Base-by-base conservation (phyloP, 2,797 vertebrate species). In the Amazonetta brasiliensis region DNA sequence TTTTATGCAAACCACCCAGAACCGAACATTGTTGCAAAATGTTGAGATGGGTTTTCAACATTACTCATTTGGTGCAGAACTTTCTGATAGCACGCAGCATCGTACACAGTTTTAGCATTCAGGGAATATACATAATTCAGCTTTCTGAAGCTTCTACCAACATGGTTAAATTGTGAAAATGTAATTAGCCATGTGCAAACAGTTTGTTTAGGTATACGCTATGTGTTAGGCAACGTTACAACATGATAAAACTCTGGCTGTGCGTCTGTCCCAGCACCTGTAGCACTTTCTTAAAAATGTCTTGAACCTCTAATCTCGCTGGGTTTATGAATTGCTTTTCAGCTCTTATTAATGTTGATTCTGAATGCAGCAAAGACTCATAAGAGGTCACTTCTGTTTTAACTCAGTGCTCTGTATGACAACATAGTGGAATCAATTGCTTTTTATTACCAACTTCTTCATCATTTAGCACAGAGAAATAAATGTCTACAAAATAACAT, bases 1-100 rank as follows among this genome's bases (percentile, higher is more conserved):
- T 67, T 95, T 96, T 48, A 77, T 68, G 78, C 84, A 89, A 95
- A 89, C 74, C 60, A 84, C 72, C 76, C 59, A 81, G 90, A 87
- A 91, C 62, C 35, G 84, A 93, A 91, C 62, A 77, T 35, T 84
- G 78, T 33, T 62, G 85, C 82, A 94, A 87, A 95, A 90, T 44
- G 81, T 71, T 81, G 72, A 77, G 85, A 81, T 0, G 58, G 71
- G 80, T 92, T 94, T 89, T 72, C 64, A 94, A 60, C 50, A 80
- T 90, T 90, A 96, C 73, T 84, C 58, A 91, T n/a, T 71, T 54
- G 60, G 33, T 63, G 43, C 67, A 22, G 63, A 84, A 78, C 71
- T 54, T 74, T 79, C 3, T 41, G 62, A 72, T 60, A 80, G 80
- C 1, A 5, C 66, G 71, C 11, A 75, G 75, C 35, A 75, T 72